phyloP scores from a whole-genome alignment of 2,888 invertebrate species.

The Rotaria socialis region DNA sequence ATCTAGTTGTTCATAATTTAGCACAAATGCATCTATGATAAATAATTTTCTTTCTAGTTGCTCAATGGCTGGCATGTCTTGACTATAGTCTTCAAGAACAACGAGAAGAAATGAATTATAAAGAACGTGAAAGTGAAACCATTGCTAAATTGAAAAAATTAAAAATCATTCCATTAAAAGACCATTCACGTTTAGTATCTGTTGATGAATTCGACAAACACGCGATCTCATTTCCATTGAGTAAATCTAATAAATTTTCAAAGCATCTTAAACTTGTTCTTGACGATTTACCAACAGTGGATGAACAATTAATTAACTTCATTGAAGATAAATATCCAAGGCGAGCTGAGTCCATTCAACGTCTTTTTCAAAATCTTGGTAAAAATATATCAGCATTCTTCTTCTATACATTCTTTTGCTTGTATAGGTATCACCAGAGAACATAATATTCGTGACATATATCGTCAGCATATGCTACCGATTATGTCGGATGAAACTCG shows the following conservation, averaged over 20 bases:
- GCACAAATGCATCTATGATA: too few species aligned
- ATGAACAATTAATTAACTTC: background rate
- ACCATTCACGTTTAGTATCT: background rate
- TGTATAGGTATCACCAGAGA: background rate
- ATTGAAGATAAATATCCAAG: slow-evolving; percentile 9
- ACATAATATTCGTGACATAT: slow-evolving; percentile 16
- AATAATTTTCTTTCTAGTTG: background rate
- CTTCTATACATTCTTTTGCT: background rate
- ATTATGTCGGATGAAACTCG: background rate
- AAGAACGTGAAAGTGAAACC: background rate
- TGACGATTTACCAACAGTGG: background rate
- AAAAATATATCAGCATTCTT: background rate
- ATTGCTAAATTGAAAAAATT: background rate
- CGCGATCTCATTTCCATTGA: background rate
- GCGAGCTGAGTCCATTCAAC: background rate
- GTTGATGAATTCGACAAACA: background rate
- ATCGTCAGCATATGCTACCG: background rate
- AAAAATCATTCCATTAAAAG: background rate
- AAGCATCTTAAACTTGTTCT: slow-evolving; percentile 7
- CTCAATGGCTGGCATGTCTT: slow-evolving; percentile 27
- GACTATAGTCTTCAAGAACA: slow-evolving; percentile 27
- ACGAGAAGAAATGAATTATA: background rate
- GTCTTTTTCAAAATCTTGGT: background rate
- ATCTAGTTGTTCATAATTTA: too few species aligned
- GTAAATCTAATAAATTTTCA: background rate